Percentiles rank a stretch among this genome's conserved stretches.
Evolutionary conservation across 2,113 vertebrate species (phyloP).

Genomic region (Cinclus cinclus): DNA sequence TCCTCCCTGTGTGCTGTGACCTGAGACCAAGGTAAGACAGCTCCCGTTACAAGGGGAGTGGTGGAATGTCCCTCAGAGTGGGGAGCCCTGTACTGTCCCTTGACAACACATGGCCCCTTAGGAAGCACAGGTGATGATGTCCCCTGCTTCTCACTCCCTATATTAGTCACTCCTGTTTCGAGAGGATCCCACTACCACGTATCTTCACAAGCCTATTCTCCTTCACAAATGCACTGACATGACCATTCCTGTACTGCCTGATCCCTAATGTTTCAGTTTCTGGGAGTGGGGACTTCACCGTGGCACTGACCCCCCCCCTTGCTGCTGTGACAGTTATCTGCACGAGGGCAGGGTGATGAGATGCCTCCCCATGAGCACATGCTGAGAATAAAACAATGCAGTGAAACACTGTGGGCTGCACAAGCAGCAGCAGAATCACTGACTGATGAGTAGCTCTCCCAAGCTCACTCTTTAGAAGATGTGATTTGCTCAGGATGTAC

Average conservation of each 20-base stretch:
- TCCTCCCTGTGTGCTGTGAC: neutral
- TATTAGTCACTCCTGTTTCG: neutral
- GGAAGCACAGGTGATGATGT: neutral
- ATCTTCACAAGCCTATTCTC: neutral
- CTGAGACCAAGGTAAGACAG: neutral
- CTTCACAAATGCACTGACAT: neutral
- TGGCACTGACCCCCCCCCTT: neutral
- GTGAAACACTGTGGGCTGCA: neutral
- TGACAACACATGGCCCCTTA: fast-evolving
- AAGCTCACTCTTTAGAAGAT: neutral
- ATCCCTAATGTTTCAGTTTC: neutral
- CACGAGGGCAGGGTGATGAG: neutral
- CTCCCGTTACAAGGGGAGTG: neutral
- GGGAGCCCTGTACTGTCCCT: neutral
- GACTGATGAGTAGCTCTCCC: neutral
- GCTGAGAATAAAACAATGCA: neutral
- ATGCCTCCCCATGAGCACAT: neutral
- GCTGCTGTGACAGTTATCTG: neutral
- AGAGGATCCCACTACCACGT: neutral
- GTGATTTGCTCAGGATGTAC: neutral
- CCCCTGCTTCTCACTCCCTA: neutral
- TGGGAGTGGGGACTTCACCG: neutral
- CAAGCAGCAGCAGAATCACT: neutral
- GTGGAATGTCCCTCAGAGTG: neutral
- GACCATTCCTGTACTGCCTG: neutral